phyloP scores from a whole-genome alignment of 2,888 invertebrate genomes.

The Macropis europaea region DNA sequence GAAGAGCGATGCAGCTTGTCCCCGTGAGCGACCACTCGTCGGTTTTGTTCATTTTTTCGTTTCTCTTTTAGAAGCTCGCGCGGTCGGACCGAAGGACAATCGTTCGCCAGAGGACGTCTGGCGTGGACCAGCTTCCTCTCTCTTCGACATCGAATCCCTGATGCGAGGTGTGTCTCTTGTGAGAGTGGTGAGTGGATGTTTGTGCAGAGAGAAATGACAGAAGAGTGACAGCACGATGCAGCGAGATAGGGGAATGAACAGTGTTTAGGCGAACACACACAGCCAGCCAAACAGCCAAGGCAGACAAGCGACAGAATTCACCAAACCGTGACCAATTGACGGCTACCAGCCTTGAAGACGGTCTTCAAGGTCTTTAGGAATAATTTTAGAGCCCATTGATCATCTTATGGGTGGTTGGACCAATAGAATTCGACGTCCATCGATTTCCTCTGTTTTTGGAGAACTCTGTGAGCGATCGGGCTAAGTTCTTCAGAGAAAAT shows the following conservation, averaged over 20 bases:
- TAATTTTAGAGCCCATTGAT: too few relatives aligned
- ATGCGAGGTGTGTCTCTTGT: slow-evolving; percentile 12
- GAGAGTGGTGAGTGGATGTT: slow-evolving; percentile 41
- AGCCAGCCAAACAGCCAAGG: slow-evolving; percentile 61
- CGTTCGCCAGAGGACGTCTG: not conserved
- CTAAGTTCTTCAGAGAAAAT: not conserved
- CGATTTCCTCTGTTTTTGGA: too few relatives aligned
- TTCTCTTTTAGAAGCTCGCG: too few relatives aligned
- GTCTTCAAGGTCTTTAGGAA: too few relatives aligned
- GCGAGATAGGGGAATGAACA: slow-evolving; percentile 25
- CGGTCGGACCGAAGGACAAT: not conserved
- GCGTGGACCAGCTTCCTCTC: not conserved
- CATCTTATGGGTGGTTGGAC: too few relatives aligned
- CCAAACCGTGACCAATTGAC: slow-evolving; percentile 8
- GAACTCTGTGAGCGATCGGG: slow-evolving; percentile 27
- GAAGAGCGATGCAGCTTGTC: slow-evolving; percentile 19
- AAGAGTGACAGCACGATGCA: slow-evolving; percentile 51
- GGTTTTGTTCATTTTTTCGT: too few relatives aligned
- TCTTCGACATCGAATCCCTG: not conserved
- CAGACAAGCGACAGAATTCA: slow-evolving; percentile 39
- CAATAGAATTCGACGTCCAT: too few relatives aligned
- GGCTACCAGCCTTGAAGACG: too few relatives aligned
- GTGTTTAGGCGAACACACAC: slow-evolving; percentile 57
- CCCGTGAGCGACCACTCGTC: not conserved
- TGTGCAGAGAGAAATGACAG: slow-evolving; percentile 31